Percentiles rank a stretch among this genome's conserved stretches.
Evolutionary conservation across 2,797 vertebrate species (phyloP).

Genomic region (Sylvilagus floridanus): DNA sequence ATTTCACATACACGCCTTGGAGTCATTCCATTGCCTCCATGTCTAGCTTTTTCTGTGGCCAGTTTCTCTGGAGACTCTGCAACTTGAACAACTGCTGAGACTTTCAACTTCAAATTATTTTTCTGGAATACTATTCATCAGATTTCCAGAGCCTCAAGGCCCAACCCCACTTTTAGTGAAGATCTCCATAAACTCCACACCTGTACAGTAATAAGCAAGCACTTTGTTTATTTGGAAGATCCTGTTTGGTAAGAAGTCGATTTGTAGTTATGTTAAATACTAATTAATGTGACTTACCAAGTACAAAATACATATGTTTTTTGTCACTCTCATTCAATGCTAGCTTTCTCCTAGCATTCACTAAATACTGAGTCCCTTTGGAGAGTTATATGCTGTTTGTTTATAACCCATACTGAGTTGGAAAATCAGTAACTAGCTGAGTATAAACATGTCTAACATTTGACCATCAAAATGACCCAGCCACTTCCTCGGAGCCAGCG

Average conservation of each 20-base stretch:
- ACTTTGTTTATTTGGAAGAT: neutral
- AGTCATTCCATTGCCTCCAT: neutral
- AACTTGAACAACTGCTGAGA: neutral
- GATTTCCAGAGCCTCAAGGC: neutral
- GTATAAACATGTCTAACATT: slow-evolving; percentile 43
- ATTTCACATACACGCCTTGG: neutral
- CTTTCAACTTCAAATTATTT: neutral
- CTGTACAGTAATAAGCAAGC: neutral
- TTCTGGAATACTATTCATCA: neutral
- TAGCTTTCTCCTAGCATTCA: slow-evolving; percentile 8
- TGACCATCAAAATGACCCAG: slow-evolving; percentile 23
- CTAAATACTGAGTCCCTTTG: neutral
- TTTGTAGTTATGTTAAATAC: slow-evolving; percentile 12
- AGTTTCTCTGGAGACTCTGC: neutral
- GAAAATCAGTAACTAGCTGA: slow-evolving; percentile 38
- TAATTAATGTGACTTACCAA: slow-evolving; percentile 22
- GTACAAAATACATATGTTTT: neutral
- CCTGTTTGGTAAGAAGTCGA: neutral
- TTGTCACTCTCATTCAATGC: neutral
- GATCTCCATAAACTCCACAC: neutral
- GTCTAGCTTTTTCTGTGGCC: neutral
- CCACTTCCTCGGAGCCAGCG: neutral
- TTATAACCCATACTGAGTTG: neutral
- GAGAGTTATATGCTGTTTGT: neutral
- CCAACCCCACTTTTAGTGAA: neutral